A percentile compares a stretch with the other conserved stretches of the same genome.
Evolutionary conservation across 2,888 invertebrate genomes (phyloP).

Genomic region (Plusia festucae): DNA sequence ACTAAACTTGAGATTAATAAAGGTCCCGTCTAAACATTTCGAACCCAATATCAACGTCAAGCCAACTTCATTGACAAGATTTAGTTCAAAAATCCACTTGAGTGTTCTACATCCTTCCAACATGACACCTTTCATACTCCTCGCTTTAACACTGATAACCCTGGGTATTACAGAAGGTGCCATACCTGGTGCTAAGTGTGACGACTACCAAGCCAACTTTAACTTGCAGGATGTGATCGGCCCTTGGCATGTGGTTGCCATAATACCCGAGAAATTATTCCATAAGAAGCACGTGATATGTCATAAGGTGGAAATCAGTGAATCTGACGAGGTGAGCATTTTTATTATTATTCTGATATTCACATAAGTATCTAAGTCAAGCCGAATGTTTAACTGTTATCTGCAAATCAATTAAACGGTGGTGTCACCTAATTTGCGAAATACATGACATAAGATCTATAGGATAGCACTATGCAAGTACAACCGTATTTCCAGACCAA

Average conservation of each 20-base stretch:
- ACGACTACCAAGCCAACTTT: constrained; percentile 75
- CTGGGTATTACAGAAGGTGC: constrained; percentile 58
- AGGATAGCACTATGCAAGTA: no score
- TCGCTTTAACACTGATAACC: constrained; percentile 53
- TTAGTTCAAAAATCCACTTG: constrained; percentile 36
- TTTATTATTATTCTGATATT: no score
- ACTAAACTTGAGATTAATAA: no score
- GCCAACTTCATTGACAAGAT: constrained; percentile 26
- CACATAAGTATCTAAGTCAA: no score
- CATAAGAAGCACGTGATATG: constrained; percentile 76
- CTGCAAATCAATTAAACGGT: no score
- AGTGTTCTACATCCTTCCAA: constrained; percentile 32
- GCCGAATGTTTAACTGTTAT: no score
- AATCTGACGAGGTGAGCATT: constrained; percentile 77
- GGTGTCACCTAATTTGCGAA: no score
- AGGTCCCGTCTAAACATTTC: constrained; percentile 45
- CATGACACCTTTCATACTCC: constrained; percentile 61
- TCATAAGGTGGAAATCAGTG: constrained; percentile 79
- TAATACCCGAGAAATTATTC: constrained; percentile 78
- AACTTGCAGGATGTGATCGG: constrained; percentile 73
- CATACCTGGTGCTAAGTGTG: constrained; percentile 64
- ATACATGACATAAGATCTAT: no score
- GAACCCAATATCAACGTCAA: constrained; percentile 16
- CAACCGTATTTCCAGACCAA: no score
- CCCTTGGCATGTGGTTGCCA: constrained; percentile 79